Conservation (phyloP, 2,888 invertebrate genomes). For the Apamea anceps region DNA sequence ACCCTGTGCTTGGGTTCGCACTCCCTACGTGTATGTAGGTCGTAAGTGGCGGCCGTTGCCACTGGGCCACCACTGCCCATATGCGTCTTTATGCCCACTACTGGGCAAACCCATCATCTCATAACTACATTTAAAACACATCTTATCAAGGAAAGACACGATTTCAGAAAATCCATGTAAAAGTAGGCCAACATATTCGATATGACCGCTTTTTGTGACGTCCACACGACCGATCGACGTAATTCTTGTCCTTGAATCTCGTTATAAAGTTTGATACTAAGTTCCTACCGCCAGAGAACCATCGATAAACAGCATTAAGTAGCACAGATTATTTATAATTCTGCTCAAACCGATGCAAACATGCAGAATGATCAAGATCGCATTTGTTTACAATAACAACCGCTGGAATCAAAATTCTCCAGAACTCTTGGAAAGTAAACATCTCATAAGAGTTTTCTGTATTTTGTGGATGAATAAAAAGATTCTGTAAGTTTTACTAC, state of each 20-base stretch:
- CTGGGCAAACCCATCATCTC: background rate
- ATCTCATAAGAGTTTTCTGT: slow-evolving; percentile 12
- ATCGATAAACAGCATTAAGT: slow-evolving; percentile 45
- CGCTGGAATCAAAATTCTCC: slow-evolving; percentile 21
- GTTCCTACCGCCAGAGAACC: slow-evolving; percentile 21
- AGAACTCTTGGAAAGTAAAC: slow-evolving; percentile 11
- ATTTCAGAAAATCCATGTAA: slow-evolving; percentile 7
- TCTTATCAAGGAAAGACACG: slow-evolving; percentile 1
- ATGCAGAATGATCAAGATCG: slow-evolving; percentile 45
- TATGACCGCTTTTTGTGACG: slow-evolving; percentile 66
- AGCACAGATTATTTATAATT: slow-evolving; percentile 42
- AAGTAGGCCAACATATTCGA: slow-evolving; percentile 29
- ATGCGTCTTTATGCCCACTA: no score
- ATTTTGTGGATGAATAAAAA: slow-evolving; percentile 42
- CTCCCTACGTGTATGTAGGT: background rate
- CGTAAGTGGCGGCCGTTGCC: background rate
- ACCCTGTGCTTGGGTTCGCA: background rate
- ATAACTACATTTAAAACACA: background rate
- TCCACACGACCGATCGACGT: slow-evolving; percentile 37
- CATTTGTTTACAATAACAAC: slow-evolving; percentile 51
- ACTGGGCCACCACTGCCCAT: background rate
- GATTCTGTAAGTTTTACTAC: background rate
- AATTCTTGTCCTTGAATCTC: slow-evolving; percentile 47
- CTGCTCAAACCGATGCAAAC: slow-evolving; percentile 22
- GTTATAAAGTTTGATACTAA: slow-evolving; percentile 29